Evolutionary conservation across 2,797 vertebrate genomes (phyloP).

Genomic region (Falco berigora): DNA sequence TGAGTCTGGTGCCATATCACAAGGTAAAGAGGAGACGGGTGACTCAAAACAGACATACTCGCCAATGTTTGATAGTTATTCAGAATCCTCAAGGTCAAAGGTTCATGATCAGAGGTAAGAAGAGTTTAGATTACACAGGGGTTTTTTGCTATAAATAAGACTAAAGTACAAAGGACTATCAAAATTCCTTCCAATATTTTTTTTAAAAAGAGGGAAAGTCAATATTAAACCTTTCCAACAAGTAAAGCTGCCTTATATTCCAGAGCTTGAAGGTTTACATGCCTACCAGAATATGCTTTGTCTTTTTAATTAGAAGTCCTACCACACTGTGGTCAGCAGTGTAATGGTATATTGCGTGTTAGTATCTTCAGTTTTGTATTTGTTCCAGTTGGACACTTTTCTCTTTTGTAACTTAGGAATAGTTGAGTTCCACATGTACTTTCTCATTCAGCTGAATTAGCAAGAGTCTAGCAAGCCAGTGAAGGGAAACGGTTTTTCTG

Average conservation of each 20-base stretch:
- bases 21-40: slow-evolving; percentile 57
- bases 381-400: neutral
- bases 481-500: neutral
- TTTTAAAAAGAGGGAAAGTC: neutral
- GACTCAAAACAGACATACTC: slow-evolving; percentile 68
- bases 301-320: neutral
- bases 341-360: neutral
- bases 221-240: neutral
- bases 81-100: slow-evolving; percentile 80
- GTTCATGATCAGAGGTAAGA: slow-evolving; percentile 80
- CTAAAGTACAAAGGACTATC: neutral
- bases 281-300: neutral
- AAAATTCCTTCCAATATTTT: neutral
- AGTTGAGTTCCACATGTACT: neutral
- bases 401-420: neutral
- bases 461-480: neutral
- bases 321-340: neutral
- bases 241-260: neutral
- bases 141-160: neutral
- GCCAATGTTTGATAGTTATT: slow-evolving; percentile 75
- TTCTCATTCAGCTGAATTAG: neutral
- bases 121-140: neutral
- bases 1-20: slow-evolving; percentile 64
- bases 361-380: neutral
- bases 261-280: neutral